These are phyloP conservation scores for Gallinago solitaria DNA, from an alignment of 2,797 vertebrate genomes.

Conservation along the genomic window DNA sequence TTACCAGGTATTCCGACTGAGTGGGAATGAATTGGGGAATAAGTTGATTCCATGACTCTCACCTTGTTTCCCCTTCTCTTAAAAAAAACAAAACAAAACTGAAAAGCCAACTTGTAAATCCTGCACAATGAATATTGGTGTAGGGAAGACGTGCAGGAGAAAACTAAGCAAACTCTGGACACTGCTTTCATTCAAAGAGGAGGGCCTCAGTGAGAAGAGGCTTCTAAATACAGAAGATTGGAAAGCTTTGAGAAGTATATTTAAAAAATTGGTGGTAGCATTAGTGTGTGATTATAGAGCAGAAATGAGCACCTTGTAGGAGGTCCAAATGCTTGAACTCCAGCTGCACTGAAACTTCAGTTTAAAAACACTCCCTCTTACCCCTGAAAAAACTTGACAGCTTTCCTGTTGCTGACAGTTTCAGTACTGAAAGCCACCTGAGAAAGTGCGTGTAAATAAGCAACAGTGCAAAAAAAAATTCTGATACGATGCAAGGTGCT, in stretches of 20 bases:
- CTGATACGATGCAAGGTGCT: not conserved
- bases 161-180: not conserved
- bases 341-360: not conserved
- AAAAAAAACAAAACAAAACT: not conserved
- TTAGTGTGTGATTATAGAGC: not conserved
- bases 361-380: not conserved
- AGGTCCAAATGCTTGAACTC: not conserved
- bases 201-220: not conserved
- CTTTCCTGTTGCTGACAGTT: not conserved
- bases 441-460: not conserved
- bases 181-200: not conserved
- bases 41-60: not conserved
- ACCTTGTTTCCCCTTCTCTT: not conserved
- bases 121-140: not conserved
- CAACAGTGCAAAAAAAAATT: not conserved
- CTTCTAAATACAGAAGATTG: not conserved
- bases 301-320: not conserved
- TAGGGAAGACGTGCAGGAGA: not conserved
- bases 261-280: not conserved
- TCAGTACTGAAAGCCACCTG: not conserved
- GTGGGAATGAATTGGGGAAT: not conserved
- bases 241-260: not conserved
- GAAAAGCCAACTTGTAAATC: not conserved
- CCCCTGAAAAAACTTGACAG: not conserved
- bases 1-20: constrained; percentile 86